These are phyloP conservation scores for Dendronephthya gigantea DNA, from an alignment of 64 coral and sea anemone genomes.

Conservation along the genomic window DNA sequence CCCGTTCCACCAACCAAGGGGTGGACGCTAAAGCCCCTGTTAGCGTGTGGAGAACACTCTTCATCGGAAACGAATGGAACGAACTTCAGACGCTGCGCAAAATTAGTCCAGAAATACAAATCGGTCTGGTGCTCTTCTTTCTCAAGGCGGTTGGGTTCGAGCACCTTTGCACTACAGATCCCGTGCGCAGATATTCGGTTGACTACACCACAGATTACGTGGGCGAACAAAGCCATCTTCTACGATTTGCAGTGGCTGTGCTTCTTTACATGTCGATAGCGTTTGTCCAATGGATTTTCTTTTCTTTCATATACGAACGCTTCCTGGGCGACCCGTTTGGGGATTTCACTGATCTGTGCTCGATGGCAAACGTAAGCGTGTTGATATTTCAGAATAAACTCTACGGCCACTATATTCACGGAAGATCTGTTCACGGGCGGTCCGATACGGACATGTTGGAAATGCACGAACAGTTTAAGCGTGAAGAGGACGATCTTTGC, in stretches of 20 bases:
- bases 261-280: conserved; percentile 59
- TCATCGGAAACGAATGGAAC: conserved; percentile 95
- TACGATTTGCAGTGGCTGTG: conserved; percentile 55
- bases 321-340: conserved; percentile 76
- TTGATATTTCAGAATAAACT: conserved; percentile 71
- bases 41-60: conserved; percentile 88
- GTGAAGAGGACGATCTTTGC: conserved; percentile 91
- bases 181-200: conserved; percentile 42
- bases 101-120: conserved; percentile 76
- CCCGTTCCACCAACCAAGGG: background rate
- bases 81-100: conserved; percentile 86
- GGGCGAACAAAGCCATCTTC: conserved; percentile 52
- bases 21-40: conserved; percentile 46
- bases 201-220: conserved; percentile 53
- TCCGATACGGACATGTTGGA: conserved; percentile 92
- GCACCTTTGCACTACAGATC: conserved; percentile 63
- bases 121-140: conserved; percentile 65
- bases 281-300: conserved; percentile 76
- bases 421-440: conserved; percentile 76
- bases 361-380: conserved; percentile 88
- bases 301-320: conserved; percentile 90
- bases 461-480: conserved; percentile 89
- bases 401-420: conserved; percentile 93
- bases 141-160: conserved; percentile 84
- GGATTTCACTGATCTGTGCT: conserved; percentile 85